Percentiles rank a stretch among this genome's conserved stretches.
phyloP scores from a whole-genome alignment of 1,140 invertebrate genomes.

The Pseudomyrmex dendroicus region DNA sequence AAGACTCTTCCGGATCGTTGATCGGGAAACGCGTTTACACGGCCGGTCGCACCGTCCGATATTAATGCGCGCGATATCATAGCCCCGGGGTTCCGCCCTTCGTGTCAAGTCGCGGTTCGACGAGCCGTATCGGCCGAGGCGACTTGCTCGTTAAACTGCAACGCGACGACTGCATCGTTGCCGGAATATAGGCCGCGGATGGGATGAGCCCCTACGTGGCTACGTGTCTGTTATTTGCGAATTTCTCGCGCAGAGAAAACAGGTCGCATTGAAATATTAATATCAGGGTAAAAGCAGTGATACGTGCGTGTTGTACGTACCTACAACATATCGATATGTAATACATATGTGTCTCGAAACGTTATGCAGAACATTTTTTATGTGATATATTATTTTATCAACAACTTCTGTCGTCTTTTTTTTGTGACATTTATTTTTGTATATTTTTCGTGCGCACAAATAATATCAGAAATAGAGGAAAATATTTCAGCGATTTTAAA shows the following conservation, averaged over 20 bases:
- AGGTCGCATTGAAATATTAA: neutral
- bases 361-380: no score
- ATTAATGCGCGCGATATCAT: conserved; percentile 50
- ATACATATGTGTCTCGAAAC: no score
- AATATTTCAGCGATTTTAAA: neutral
- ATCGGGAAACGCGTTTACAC: conserved; percentile 53
- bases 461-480: neutral
- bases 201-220: neutral
- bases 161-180: conserved; percentile 40
- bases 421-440: neutral
- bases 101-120: conserved; percentile 51
- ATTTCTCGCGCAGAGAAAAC: neutral
- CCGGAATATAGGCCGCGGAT: conserved; percentile 6
- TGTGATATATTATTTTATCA: no score
- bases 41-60: conserved; percentile 33
- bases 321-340: no score
- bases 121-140: conserved; percentile 51
- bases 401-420: neutral
- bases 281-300: no score
- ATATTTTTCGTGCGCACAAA: neutral
- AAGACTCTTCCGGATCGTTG: conserved; percentile 55
- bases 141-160: conserved; percentile 41
- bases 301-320: no score
- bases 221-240: conserved; percentile 33
- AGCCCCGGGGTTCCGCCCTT: conserved; percentile 6